These are phyloP conservation scores for Drosophila bipectinata DNA, from an alignment of 1,140 invertebrate genomes.

Conservation along the genomic window DNA sequence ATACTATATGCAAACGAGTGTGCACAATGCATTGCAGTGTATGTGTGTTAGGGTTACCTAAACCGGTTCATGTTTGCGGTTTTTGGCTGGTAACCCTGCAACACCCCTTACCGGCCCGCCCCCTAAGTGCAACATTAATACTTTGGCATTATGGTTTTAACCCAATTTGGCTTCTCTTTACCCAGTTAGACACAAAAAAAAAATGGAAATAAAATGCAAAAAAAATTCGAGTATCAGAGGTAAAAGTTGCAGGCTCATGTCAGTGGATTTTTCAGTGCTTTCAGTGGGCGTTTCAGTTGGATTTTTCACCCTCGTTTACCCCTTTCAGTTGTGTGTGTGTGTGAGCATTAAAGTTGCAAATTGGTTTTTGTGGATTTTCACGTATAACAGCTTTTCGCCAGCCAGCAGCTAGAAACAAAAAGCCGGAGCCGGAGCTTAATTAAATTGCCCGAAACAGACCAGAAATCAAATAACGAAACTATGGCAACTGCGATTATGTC, in stretches of 20 bases:
- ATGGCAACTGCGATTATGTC: conserved; percentile 12
- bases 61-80: conserved; percentile 51
- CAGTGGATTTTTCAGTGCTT: conserved; percentile 42
- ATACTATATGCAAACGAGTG: conserved; percentile 1
- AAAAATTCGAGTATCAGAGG: conserved; percentile 17
- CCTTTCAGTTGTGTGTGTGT: conserved; percentile 4
- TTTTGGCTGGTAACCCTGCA: conserved; percentile 17
- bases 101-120: neutral
- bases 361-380: conserved; percentile 56
- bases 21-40: neutral
- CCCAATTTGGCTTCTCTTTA: conserved; percentile 63
- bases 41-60: conserved; percentile 21
- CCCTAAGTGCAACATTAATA: conserved; percentile 64
- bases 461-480: conserved; percentile 58
- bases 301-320: neutral
- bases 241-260: conserved; percentile 42
- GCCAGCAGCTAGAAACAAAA: conserved; percentile 30
- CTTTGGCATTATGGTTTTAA: conserved; percentile 74
- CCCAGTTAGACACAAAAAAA: conserved; percentile 35
- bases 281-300: conserved; percentile 29
- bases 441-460: conserved; percentile 49
- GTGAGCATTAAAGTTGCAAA: conserved; percentile 57
- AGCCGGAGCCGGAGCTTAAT: conserved; percentile 28
- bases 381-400: conserved; percentile 33
- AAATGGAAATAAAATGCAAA: conserved; percentile 8